Conservation (phyloP, 1,140 invertebrate genomes). For the Musca domestica region DNA sequence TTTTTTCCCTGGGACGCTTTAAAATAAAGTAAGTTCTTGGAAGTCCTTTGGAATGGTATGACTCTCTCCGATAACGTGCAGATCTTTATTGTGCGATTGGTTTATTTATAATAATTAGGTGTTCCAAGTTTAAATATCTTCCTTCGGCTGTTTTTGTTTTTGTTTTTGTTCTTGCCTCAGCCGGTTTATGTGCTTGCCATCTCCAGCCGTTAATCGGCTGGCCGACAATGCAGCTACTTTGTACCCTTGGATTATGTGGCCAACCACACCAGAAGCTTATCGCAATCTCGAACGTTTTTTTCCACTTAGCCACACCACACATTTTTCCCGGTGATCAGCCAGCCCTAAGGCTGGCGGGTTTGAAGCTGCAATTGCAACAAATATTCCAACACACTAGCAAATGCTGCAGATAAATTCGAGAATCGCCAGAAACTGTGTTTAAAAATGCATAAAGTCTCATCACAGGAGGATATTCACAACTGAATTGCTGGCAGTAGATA, state of each 20-base stretch:
- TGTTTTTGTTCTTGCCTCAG: constrained; percentile 36
- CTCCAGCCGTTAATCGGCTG: too few species aligned
- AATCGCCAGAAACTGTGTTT: constrained; percentile 9
- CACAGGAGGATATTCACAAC: not conserved
- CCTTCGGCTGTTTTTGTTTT: constrained; percentile 1
- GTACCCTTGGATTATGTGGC: constrained; percentile 19
- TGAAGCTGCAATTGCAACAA: constrained; percentile 10
- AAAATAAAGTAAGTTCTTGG: not conserved
- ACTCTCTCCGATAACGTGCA: constrained; percentile 21
- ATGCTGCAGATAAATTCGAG: not conserved
- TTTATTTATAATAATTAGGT: constrained; percentile 55
- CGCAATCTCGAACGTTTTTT: constrained; percentile 21
- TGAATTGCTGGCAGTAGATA: not conserved
- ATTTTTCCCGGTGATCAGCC: constrained; percentile 3
- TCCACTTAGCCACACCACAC: constrained; percentile 6
- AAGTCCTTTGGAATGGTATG: constrained; percentile 11
- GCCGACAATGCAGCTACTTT: not conserved
- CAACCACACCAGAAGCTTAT: constrained; percentile 31
- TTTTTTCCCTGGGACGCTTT: too few species aligned
- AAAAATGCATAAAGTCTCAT: not conserved
- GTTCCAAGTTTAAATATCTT: constrained; percentile 29
- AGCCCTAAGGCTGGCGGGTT: constrained; percentile 13
- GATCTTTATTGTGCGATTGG: constrained; percentile 54
- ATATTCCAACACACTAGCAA: not conserved
- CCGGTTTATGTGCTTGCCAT: constrained; percentile 27